phyloP scores from a whole-genome alignment of 2,113 vertebrate species.

The Todiramphus saurophagus region DNA sequence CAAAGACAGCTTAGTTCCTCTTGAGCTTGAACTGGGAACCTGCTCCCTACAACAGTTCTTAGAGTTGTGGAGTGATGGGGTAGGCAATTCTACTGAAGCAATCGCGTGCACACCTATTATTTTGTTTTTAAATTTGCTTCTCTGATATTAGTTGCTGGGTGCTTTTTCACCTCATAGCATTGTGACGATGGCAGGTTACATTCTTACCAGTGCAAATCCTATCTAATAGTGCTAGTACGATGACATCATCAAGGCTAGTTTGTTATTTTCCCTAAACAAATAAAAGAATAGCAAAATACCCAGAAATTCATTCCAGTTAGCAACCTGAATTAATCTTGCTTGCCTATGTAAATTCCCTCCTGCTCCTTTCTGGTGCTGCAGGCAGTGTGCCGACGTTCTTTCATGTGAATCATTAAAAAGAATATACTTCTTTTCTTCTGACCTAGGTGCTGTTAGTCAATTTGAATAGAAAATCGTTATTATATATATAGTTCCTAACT shows the following conservation, averaged over 20 bases:
- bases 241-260: neutral
- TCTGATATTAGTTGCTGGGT: neutral
- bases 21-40: neutral
- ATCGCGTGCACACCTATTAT: accelerated
- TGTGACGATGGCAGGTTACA: neutral
- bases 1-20: neutral
- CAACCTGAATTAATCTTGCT: neutral
- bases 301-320: neutral
- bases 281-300: neutral
- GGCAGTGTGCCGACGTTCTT: neutral
- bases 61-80: neutral
- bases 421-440: neutral
- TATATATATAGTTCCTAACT: neutral
- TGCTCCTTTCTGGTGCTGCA: neutral
- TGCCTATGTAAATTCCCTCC: neutral
- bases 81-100: neutral
- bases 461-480: neutral
- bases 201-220: neutral
- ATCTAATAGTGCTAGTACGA: neutral
- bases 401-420: neutral
- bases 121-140: neutral
- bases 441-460: neutral
- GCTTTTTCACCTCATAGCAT: neutral
- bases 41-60: neutral
- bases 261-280: neutral